A percentile compares a stretch with the other conserved stretches of the same genome.
phyloP scores from a whole-genome alignment of 1,140 invertebrate species.

The Copidosoma floridanum region DNA sequence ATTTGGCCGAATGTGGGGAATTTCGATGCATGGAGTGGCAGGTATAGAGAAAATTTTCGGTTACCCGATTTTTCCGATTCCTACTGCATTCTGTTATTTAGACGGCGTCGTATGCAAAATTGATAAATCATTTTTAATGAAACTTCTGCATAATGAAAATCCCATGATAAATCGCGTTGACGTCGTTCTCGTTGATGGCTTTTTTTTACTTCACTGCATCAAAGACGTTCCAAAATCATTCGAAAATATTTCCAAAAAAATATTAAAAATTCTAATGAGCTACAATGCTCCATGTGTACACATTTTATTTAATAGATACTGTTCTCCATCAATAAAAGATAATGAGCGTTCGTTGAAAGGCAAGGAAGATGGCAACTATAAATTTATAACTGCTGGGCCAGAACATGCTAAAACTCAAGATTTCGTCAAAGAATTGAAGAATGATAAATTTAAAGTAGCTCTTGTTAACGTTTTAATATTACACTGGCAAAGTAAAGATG shows the following conservation, averaged over 20 bases:
- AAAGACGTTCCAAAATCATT: slow-evolving; percentile 15
- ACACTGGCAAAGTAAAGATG: no score
- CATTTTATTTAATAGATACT: no score
- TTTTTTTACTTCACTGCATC: neutral
- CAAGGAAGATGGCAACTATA: no score
- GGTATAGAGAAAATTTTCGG: slow-evolving; percentile 27
- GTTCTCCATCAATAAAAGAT: no score
- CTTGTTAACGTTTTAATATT: no score
- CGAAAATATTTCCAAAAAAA: slow-evolving; percentile 11
- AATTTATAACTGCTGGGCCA: no score
- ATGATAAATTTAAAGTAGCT: neutral
- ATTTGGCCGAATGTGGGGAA: slow-evolving; percentile 31
- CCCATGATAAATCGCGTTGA: neutral
- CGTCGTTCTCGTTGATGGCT: neutral
- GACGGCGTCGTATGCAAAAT: slow-evolving; percentile 39
- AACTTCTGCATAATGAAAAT: slow-evolving; percentile 30
- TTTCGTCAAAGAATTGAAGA: no score
- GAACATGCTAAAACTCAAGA: no score
- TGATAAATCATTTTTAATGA: slow-evolving; percentile 34
- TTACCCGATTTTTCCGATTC: slow-evolving; percentile 34
- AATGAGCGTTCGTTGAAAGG: no score
- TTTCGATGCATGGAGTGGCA: slow-evolving; percentile 29
- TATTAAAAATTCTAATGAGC: slow-evolving; percentile 1
- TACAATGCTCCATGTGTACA: neutral
- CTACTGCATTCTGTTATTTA: slow-evolving; percentile 39